Evolutionary conservation across 2,113 vertebrate genomes (phyloP).

Genomic region (Psittacula cyanocephala): DNA sequence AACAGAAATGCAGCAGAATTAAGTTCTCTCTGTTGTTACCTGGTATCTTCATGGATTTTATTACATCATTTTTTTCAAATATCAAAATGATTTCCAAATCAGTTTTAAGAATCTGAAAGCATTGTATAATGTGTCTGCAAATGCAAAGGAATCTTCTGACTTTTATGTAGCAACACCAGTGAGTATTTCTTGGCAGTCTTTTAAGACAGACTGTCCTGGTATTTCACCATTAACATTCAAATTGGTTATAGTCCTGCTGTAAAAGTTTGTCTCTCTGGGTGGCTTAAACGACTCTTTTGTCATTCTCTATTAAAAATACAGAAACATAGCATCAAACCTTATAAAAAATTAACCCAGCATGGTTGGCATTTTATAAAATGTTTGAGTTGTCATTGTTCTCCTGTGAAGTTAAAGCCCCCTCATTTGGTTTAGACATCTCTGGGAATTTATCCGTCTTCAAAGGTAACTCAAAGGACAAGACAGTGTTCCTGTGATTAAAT

Average conservation of each 20-base stretch:
- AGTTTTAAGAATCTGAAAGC: background rate
- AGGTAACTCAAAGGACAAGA: conserved; percentile 8
- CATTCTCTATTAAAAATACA: conserved; percentile 35
- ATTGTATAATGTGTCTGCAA: background rate
- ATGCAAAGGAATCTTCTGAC: background rate
- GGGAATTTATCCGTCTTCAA: conserved; percentile 15
- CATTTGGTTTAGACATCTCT: background rate
- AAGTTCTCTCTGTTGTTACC: background rate
- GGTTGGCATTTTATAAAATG: conserved; percentile 30
- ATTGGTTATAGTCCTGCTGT: background rate
- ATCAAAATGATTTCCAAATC: background rate
- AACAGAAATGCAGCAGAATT: background rate
- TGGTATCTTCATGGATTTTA: background rate
- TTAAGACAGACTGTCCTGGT: background rate
- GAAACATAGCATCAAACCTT: background rate
- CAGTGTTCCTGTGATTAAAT: background rate
- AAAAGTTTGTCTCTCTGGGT: conserved; percentile 9
- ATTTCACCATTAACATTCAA: background rate
- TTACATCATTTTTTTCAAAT: background rate
- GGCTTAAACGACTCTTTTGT: background rate
- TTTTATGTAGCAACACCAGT: background rate
- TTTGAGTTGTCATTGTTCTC: conserved; percentile 27
- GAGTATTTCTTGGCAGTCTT: background rate
- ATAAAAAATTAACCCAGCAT: conserved; percentile 42
- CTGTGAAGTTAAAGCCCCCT: background rate